Base-by-base conservation (phyloP, 1,140 invertebrate genomes). In the Drosophila virilis region DNA sequence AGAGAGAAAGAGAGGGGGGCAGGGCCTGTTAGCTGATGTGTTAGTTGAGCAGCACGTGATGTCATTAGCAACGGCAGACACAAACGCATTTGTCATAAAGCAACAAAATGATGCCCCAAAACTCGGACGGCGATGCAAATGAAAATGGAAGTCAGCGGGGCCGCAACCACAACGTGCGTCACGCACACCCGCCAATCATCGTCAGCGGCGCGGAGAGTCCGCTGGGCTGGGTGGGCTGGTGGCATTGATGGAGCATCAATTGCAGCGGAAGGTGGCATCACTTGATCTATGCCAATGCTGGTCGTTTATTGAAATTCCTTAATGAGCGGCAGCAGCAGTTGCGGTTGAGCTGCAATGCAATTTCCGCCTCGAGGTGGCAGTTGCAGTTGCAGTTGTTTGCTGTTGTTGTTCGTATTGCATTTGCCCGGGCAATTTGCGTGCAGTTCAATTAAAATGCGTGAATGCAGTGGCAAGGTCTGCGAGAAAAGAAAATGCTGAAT, bases 241-340 rank as follows among this genome's bases (percentile, higher is more conserved):
- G 5, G 8, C 10, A 12, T 12, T 8, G 17, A 10, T 13, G 50
- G 17, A 12, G 58, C 58, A 62, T 55, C 69, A 57, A 50, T 67
- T 59, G 71, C 66, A 64, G 35, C n/a, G 6, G 64, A 43, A 8
- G 15, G 57, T 35, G 46, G 42, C 45, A 28, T 13, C 45, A 57
- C 50, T 69, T 88, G 83, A 89, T 88, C 83, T 89, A 88, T 83
- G 79, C 84, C 61, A 37, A 9, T 60, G 65, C 61, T 54, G 66
- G 54, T 46, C 83, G 73, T 80, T 88, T 88, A 88, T 88, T 89
- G 84, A 88, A 88, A 88, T 88, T 88, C 79, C 83, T 89, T 88
- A 88, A 88, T 88, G 83, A 88, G 83, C 83, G 89, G 55, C 70
- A 45, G 48, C 59, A 37, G 28, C 55, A n/a, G 33, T 54, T 28